Base-by-base conservation (phyloP, 2,797 vertebrate genomes). In the Halcyon badia region DNA sequence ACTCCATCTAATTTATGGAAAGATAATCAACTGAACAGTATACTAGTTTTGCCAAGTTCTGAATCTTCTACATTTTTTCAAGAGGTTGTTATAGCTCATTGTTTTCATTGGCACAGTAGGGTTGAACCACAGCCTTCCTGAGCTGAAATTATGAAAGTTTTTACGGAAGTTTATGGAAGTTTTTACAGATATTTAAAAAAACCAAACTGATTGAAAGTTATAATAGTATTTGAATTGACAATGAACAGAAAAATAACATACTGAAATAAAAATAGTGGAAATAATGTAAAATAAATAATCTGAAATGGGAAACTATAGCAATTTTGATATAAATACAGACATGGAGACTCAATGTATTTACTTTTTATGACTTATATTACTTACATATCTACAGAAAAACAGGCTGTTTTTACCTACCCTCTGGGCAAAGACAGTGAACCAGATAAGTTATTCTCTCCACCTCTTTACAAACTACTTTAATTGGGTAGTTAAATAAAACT, bases 401-500 rank as follows among this genome's bases (percentile, higher is more conserved):
- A 52, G 3, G 3, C n/a, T 21, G 5, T 70, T 88, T 65, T 93
- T 46, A 44, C 28, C 17, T 89, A 31, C 49, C 72, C 33, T 64
- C 51, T 73, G 49, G 78, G 33, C 17, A 94, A 85, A 94, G 84
- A 0, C 11, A 72, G 4, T 37, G 33, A 90, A 33, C 26, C 72
- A 30, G n/a, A 8, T 26, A 77, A 89, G 28, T 41, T 81, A 60
- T 93, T 84, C 46, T 90, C 30, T 89, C 66, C n/a, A 57, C 7
- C 16, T 72, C 20, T 84, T 81, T 73, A 75, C 39, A 69, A 66
- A 44, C 15, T 66, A 14, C 20, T 94, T 78, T 90, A 91, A 83
- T 66, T 66, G 31, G 28, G 10, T 82, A 90, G n/a, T 83, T 94
- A 86, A 73, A 90, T 58, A 68, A 92, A 95, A 88, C 42, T 87